Base-by-base conservation (phyloP, 2,113 vertebrate species). In the Dicrurus megarhynchus region DNA sequence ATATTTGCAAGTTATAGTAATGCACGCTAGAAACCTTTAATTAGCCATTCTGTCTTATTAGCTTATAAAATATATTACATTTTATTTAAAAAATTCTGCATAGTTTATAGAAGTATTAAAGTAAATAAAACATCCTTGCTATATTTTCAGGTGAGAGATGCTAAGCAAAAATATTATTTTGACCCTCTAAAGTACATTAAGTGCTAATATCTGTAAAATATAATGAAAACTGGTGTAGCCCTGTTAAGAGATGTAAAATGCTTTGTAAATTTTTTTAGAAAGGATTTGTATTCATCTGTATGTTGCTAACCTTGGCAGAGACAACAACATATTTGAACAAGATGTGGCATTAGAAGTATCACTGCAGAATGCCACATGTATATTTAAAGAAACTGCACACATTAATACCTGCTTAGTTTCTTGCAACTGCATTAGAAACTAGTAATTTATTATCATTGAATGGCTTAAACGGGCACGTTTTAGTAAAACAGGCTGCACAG, bases 1-100 rank as follows among this genome's bases (percentile, higher is more conserved):
- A 57, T 98, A 97, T 97, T 95, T 97, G 98, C 96, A 97, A 98
- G 96, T 85, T 98, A 97, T 95, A 97, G 94, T 97, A 98, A 99
- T 97, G 98, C 98, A 99, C 96, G 85, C 98, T 98, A 98, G 97
- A 99, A 99, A 99, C 98, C 97, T 98, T 98, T 98, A 98, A 98
- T 98, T 98, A 98, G 98, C 98, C 98, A 97, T 98, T 99, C 98
- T 95, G 82, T 98, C 98, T 98, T 98, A 98, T 98, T 98, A 98
- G 98, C 98, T 98, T 98, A 98, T 97, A 98, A 98, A 98, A 98
- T 98, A 98, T 98, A 98, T 98, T 98, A 98, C 97, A 98, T 95
- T 98, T 98, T 97, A 98, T 98, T 97, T 33, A 87, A 94, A 96
- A 98, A 97, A 69, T 90, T 98, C 97, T 98, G 98, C 97, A 98